Evolutionary conservation across 1,140 invertebrate species (phyloP).

Genomic region (Brachionus manjavacas): DNA sequence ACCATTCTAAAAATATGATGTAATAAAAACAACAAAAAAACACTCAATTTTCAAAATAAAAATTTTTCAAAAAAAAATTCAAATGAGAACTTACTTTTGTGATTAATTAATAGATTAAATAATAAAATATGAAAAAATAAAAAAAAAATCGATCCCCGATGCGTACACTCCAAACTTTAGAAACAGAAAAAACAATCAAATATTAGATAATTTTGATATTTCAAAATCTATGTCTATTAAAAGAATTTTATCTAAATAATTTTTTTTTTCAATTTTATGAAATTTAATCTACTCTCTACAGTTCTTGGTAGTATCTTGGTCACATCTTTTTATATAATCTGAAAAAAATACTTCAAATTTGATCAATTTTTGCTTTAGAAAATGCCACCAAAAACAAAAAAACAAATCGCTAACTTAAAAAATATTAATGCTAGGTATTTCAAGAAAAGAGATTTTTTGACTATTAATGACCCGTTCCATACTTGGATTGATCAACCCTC

Average conservation of each 20-base stretch:
- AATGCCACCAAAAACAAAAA: background rate
- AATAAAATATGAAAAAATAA: background rate
- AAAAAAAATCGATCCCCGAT: background rate
- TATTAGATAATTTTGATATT: background rate
- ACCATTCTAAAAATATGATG: background rate
- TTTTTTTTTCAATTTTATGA: background rate
- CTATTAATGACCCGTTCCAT: background rate
- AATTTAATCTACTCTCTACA: background rate
- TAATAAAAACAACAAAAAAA: background rate
- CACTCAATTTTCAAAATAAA: background rate
- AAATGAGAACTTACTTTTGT: background rate
- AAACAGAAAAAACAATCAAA: background rate
- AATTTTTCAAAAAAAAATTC: background rate
- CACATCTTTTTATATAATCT: background rate
- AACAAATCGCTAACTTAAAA: background rate
- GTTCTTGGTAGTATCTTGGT: background rate
- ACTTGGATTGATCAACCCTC: background rate
- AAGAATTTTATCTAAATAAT: background rate
- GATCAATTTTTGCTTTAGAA: background rate
- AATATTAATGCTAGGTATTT: background rate
- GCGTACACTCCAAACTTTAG: background rate
- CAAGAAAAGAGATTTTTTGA: background rate
- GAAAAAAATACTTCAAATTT: background rate
- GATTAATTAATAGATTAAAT: background rate
- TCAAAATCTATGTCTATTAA: background rate